Conservation (phyloP, 2,888 invertebrate genomes). For the Eurois occulta region DNA sequence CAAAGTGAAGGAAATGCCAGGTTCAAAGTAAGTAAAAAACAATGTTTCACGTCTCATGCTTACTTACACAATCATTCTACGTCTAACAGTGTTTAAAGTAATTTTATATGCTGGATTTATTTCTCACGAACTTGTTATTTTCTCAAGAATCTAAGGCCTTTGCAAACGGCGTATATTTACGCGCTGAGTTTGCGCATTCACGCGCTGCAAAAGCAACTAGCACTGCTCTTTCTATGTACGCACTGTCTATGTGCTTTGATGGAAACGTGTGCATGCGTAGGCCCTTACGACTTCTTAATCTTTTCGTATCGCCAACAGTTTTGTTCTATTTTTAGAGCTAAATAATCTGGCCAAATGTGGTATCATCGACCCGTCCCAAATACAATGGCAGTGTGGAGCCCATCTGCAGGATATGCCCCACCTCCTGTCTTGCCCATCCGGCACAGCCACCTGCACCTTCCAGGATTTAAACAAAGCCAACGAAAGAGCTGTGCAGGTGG, state of each 20-base stretch:
- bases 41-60: background rate
- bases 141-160: background rate
- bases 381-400: no score
- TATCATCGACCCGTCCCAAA: no score
- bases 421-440: no score
- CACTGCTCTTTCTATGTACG: background rate
- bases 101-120: background rate
- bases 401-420: no score
- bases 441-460: no score
- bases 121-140: background rate
- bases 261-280: background rate
- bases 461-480: no score
- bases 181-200: background rate
- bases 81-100: background rate
- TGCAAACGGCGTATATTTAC: background rate
- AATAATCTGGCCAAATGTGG: no score
- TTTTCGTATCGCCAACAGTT: no score
- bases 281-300: background rate
- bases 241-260: background rate
- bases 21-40: constrained; percentile 92
- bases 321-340: no score
- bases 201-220: background rate
- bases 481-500: no score
- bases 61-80: background rate
- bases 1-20: constrained; percentile 99